Evolutionary conservation across 2,888 invertebrate species (phyloP).

Genomic region (Matsumyia berberina): DNA sequence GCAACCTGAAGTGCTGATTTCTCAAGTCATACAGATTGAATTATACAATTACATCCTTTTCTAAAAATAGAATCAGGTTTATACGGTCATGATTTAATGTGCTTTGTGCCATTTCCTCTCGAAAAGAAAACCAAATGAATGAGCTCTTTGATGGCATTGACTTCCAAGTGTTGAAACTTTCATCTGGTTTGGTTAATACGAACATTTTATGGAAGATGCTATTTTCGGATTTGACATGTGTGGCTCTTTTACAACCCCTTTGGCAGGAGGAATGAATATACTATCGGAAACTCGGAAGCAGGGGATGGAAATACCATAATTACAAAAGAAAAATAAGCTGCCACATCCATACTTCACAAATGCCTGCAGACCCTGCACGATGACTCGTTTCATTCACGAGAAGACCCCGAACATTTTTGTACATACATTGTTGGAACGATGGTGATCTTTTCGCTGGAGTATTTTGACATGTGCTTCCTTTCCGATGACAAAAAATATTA

Average conservation of each 20-base stretch:
- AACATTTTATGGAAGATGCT: slow-evolving; percentile 64
- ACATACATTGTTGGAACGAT: slow-evolving; percentile 19
- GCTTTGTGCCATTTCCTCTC: slow-evolving; percentile 57
- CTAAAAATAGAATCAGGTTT: slow-evolving; percentile 51
- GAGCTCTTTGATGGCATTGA: slow-evolving; percentile 72
- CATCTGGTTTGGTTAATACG: slow-evolving; percentile 55
- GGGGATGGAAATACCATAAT: slow-evolving; percentile 60
- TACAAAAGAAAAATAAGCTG: slow-evolving; percentile 49
- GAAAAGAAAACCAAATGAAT: slow-evolving; percentile 57
- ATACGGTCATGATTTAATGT: slow-evolving; percentile 44
- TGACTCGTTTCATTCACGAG: slow-evolving; percentile 51
- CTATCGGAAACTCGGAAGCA: slow-evolving; percentile 45
- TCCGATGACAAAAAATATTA: slow-evolving; percentile 30
- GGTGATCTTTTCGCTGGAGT: slow-evolving; percentile 66
- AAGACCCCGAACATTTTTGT: slow-evolving; percentile 33
- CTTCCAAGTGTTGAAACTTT: slow-evolving; percentile 67
- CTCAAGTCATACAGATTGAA: slow-evolving; percentile 39
- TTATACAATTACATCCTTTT: slow-evolving; percentile 55
- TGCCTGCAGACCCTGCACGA: slow-evolving; percentile 38
- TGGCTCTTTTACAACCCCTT: slow-evolving; percentile 68
- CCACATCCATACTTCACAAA: slow-evolving; percentile 34
- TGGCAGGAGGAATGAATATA: slow-evolving; percentile 56
- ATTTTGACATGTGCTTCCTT: slow-evolving; percentile 73
- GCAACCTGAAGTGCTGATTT: slow-evolving; percentile 41
- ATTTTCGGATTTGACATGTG: slow-evolving; percentile 73